Evolutionary conservation across 2,888 invertebrate species (phyloP), one percentile per base, ranked within the genome.

Genomic region (Nomada lathburiana): DNA sequence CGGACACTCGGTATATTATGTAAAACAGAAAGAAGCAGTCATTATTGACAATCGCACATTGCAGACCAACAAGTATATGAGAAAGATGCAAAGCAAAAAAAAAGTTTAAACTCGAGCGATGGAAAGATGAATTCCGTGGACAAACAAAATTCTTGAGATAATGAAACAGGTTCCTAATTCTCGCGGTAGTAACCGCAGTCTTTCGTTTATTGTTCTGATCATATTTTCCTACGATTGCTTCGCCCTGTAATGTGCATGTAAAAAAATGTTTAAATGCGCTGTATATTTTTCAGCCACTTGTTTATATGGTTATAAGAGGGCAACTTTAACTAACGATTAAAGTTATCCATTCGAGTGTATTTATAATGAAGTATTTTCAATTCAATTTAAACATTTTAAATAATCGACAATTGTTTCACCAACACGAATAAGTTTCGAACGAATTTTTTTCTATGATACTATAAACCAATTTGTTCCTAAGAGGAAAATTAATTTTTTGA

Each of bases 21-120:
- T 55, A 26, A 62, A 78, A 2, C 55, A 44, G 3, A 53, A 36
- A n/a, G 26, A 42, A 60, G 23, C n/a, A 72, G 72, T 77, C 67
- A 72, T 72, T 36, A 57, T 18, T 60, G 80, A 76, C 80, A 80
- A 80, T 80, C 80, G 72, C 70, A 65, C 29, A 68, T 52, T 63
- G 67, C 78, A 68, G 78, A 80, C 57, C 78, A 80, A 77, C 60
- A 74, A 63, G n/a, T 20, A 36, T 18, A 68, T 53, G 29, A 20
- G 60, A 53, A 26, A 69, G 63, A 10, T 16, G 13, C 13, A 42
- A 60, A 77, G 23, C 53, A 47, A 68, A 26, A 18, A 53, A 7
- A 13, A 20, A 44, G 64, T 29, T 20, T 26, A 50, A 60, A 53
- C 13, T 53, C 52, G 26, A 20, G 9, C 42, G 10, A 63, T 13